Evolutionary conservation across 2,888 invertebrate species (phyloP), one percentile per base, ranked within the genome.

Genomic region (Chrysomela aeneicollis): DNA sequence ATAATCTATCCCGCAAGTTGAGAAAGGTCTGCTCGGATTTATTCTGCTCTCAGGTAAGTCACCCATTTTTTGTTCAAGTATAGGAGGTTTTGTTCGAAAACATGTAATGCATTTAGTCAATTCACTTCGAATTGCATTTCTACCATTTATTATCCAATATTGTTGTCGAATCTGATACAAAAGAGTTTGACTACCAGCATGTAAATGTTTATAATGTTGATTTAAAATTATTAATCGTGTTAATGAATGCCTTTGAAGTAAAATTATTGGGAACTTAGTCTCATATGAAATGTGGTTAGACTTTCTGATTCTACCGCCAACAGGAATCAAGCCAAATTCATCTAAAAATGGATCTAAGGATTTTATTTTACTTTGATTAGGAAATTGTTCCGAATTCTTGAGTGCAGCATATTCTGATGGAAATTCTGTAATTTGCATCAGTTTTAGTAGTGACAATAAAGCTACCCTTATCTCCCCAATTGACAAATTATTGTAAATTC

Each of bases 261-360:
- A 21, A 18, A 71, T 42, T 9, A 70, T 66, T 6, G 69, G 68
- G 62, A 68, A 59, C 18, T 66, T 68, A 22, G 10, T 15, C 32
- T 59, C 15, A n/a, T 49, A 51, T n/a, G n/a, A n/a, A 52, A 9
- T 5, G 50, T 71, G 53, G 32, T 30, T 30, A 5, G 67, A 58
- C 46, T 71, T 62, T 52, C 30, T 30, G 42, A 71, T 26, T n/a
- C 72, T 53, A 19, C 69, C 71, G 1, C 70, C 72, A n/a, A 70
- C 69, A 15, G 62, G 58, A 5, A 67, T 53, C 15, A 72, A 9
- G 6, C 61, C 62, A n/a, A 63, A n/a, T 21, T 60, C 37, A 53
- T 64, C 68, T 19, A 71, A 51, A 51, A 69, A 64, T 10, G 66
- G 71, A 12, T 22, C 51, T 2, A 51, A n/a, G 8, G n/a, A 2